Percentiles rank a stretch among this genome's conserved stretches.
phyloP scores from a whole-genome alignment of 2,113 vertebrate species.

The Murina feae region DNA sequence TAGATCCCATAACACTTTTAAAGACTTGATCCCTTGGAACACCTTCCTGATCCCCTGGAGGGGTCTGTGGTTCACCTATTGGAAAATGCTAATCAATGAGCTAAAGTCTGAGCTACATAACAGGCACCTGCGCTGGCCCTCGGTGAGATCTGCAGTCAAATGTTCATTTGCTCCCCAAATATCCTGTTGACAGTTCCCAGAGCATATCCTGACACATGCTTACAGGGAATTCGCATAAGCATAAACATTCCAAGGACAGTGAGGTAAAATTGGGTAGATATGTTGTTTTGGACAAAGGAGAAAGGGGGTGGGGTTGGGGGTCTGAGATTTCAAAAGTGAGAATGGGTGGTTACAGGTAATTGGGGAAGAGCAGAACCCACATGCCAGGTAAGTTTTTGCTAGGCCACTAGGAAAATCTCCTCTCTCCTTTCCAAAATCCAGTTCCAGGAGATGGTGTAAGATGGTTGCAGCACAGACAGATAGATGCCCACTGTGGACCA shows the following conservation, averaged over 20 bases:
- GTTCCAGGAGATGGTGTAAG: not conserved
- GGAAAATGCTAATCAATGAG: not conserved
- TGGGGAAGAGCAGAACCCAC: not conserved
- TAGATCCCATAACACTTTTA: not conserved
- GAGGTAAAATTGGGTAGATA: not conserved
- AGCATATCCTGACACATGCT: not conserved
- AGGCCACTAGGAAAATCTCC: not conserved
- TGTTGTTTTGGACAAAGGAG: not conserved
- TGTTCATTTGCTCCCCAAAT: rapidly evolving
- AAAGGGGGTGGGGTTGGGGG: no score
- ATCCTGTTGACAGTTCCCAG: not conserved
- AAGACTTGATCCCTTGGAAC: not conserved
- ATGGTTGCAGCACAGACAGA: not conserved
- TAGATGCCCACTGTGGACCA: rapidly evolving
- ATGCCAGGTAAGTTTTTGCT: not conserved
- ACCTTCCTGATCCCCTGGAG: not conserved
- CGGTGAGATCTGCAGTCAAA: not conserved
- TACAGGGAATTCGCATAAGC: not conserved
- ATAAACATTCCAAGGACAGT: not conserved
- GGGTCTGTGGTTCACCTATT: not conserved
- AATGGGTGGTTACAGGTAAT: not conserved
- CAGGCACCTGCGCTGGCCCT: not conserved
- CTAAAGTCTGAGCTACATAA: not conserved
- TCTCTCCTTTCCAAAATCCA: not conserved
- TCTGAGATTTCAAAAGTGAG: not conserved